Conservation (phyloP, 2,113 vertebrate genomes). For the Addax nasomaculatus region DNA sequence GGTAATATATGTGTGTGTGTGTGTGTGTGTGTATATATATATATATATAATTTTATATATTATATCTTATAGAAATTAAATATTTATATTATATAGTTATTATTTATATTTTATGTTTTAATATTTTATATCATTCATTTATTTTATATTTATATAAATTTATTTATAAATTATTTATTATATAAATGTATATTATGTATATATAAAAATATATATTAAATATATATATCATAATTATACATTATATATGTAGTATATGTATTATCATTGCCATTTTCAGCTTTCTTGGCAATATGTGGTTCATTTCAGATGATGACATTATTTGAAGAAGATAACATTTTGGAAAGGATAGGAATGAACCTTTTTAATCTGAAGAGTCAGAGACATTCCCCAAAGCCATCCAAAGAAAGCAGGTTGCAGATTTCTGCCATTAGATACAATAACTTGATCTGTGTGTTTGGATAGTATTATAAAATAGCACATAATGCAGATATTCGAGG, state of each 20-base stretch:
- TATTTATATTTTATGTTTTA: neutral
- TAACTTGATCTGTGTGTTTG: neutral
- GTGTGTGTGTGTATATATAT: neutral
- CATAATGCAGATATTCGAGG: neutral
- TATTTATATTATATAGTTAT: neutral
- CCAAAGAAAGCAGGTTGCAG: neutral
- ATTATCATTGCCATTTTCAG: neutral
- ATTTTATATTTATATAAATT: neutral
- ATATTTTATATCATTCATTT: neutral
- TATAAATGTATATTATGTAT: neutral
- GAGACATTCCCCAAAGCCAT: neutral
- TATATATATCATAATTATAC: neutral
- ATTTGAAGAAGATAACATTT: neutral
- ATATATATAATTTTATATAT: neutral
- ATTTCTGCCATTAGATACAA: neutral
- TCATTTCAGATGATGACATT: neutral
- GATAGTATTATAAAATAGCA: slow-evolving; percentile 1
- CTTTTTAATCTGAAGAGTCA: neutral
- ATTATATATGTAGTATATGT: neutral
- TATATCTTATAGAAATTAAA: neutral
- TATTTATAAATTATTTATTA: neutral
- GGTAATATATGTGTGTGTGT: neutral
- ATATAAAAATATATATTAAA: neutral
- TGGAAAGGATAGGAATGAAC: neutral
- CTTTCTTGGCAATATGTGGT: neutral